Evolutionary conservation across 1,140 invertebrate genomes (phyloP), one percentile per base, ranked within the genome.

Genomic region (Octopus sinensis): DNA sequence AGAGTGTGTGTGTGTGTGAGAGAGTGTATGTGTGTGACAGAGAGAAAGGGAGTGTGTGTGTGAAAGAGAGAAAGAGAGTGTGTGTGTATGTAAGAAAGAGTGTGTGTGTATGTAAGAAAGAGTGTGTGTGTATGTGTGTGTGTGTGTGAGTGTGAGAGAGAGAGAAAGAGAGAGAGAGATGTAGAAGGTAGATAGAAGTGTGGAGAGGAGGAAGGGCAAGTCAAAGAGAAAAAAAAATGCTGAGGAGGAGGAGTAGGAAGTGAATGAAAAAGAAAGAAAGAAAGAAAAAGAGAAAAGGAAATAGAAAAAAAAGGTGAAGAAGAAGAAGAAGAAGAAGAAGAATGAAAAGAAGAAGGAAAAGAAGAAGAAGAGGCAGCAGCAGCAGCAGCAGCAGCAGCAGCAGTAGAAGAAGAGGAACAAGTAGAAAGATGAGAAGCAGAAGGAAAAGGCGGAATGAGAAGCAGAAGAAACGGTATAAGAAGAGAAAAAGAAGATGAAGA

Each of bases 271-370:
- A 51, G 80, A 51, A 53, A 53, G 80, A 54, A 43, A 53, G 54
- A 54, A 53, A 76, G 75, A 54, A 23, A 79, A 54, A 23, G 78
- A 54, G 53, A 78, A 76, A 43, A 80, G 43, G 53, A 78, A 76
- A 43, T 79, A 54, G 53, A 78, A 76, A 17, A 80, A 54, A 43
- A 78, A 54, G 77, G 78, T 10, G 54, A 53, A 76, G 52, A 53
- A 78, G 9, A 43, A 78, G 43, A 77, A 78, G 53, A 53, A 80
- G 76, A 79, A 75, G 54, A 54, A 76, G 51, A 79, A 56, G 54
- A 54, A 56, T 30, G 68, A 53, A 71, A 54, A 81, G 77, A 80
- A 79, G 53, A 53, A 81, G 77, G 56, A 54, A 4, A 53, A 80
- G 77, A 54, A 71, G 53, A 53, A 81, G 77, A 54, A 71, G 77